These are phyloP conservation scores for Arge pagana DNA, from an alignment of 2,888 invertebrate species.

Conservation along the genomic window DNA sequence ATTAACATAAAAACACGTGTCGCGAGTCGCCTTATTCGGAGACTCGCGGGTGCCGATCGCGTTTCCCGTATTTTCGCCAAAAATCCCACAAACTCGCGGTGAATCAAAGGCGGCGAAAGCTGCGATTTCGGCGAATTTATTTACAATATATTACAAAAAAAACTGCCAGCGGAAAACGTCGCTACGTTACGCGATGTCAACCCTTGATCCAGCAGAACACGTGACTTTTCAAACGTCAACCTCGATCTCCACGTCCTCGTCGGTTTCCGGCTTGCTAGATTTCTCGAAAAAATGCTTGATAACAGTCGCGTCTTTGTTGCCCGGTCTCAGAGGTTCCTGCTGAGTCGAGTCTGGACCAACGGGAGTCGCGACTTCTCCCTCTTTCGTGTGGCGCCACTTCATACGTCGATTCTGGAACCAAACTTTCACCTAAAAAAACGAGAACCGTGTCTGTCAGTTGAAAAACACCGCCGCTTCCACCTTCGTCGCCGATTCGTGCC, in stretches of 20 bases:
- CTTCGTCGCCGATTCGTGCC: neutral
- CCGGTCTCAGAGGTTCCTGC: conserved; percentile 31
- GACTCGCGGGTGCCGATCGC: no score
- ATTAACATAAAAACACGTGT: no score
- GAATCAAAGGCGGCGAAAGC: neutral
- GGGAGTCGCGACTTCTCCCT: conserved; percentile 54
- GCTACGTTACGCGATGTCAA: no score
- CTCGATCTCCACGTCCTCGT: conserved; percentile 46
- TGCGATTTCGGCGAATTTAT: no score
- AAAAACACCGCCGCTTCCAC: neutral
- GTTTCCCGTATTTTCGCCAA: no score
- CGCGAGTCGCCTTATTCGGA: no score
- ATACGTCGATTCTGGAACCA: conserved; percentile 92
- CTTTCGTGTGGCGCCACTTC: conserved; percentile 85
- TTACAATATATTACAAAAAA: no score
- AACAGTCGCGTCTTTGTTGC: conserved; percentile 16
- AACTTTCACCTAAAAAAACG: conserved; percentile 76
- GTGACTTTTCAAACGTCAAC: conserved; percentile 40
- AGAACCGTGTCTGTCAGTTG: neutral
- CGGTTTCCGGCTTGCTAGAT: conserved; percentile 30
- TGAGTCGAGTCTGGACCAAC: conserved; percentile 38
- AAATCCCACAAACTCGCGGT: no score
- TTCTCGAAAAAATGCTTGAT: conserved; percentile 16
- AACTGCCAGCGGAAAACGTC: no score
- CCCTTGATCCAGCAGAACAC: neutral